Evolutionary conservation across 2,797 vertebrate species (phyloP).

Genomic region (Falco concolor): DNA sequence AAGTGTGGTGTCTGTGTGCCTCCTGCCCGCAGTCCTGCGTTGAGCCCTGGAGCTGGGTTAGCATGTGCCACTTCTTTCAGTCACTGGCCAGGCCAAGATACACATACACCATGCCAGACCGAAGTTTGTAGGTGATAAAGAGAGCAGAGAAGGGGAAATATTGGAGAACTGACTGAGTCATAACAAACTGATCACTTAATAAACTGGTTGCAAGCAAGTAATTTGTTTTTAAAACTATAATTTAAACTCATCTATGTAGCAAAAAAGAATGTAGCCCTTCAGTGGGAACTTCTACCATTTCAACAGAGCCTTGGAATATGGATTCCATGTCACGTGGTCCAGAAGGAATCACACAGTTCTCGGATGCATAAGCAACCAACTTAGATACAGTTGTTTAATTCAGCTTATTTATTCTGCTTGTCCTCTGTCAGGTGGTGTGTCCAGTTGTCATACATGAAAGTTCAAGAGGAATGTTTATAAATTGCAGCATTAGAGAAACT

Average conservation of each 20-base stretch:
- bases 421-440: neutral
- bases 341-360: neutral
- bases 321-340: neutral
- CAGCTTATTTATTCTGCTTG: too few species aligned
- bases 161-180: neutral
- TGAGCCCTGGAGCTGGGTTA: accelerated
- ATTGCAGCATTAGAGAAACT: neutral
- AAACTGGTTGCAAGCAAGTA: neutral
- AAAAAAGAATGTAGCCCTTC: neutral
- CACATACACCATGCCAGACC: neutral
- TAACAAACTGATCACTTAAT: neutral
- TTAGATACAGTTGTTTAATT: neutral
- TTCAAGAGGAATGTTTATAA: neutral
- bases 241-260: neutral
- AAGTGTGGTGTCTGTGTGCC: neutral
- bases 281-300: neutral
- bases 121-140: neutral
- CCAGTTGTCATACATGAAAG: neutral
- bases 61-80: neutral
- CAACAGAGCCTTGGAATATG: neutral
- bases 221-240: neutral
- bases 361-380: neutral
- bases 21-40: neutral
- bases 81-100: neutral
- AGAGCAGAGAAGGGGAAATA: neutral